Evolutionary conservation across 2,797 vertebrate species (phyloP), one percentile per base, ranked within the genome.

Genomic region (Agapornis canus): DNA sequence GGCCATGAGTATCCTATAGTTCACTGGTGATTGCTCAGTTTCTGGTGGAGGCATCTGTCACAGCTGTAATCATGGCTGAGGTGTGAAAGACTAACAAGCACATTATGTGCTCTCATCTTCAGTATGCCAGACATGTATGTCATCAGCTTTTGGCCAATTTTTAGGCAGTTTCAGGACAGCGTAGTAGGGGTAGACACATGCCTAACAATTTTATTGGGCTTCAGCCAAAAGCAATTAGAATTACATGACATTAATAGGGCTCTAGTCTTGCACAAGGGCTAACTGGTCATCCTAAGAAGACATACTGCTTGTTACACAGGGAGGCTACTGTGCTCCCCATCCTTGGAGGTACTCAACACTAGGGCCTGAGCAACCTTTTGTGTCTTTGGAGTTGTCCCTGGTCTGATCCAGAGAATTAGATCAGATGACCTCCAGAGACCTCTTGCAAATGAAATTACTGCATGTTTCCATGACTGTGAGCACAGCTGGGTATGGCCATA

Each of bases 1-100:
- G 77, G 69, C 49, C 69, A 9, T 0, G 8, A 76, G 42, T 86
- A 2, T 1, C 2, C 0, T 29, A 42, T 7, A 16, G 5, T 40
- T 81, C 56, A 45, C 18, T 48, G 37, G 40, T 52, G 48, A 71
- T 48, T 60, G 72, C 65, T 73, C 15, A 13, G 32, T 75, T 81
- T 56, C 31, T 39, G n/a, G 54, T 82, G 73, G 57, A 90, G 45
- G 25, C 73, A 72, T 71, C 52, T 86, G 81, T 69, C 72, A 88
- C 65, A 71, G 23, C 59, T 71, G 22, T 72, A 90, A 84, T 61
- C 37, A 43, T 26, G 48, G 32, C 29, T n/a, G 57, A 69, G n/a
- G 75, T 13, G 45, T 71, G 65, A 86, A 88, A 82, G 35, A 70
- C 51, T 65, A 89, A 66, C 52, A 71, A 80, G 32, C n/a, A 61